These are phyloP conservation scores for Morpho deidamia DNA, from an alignment of 2,888 invertebrate genomes.

Conservation along the genomic window DNA sequence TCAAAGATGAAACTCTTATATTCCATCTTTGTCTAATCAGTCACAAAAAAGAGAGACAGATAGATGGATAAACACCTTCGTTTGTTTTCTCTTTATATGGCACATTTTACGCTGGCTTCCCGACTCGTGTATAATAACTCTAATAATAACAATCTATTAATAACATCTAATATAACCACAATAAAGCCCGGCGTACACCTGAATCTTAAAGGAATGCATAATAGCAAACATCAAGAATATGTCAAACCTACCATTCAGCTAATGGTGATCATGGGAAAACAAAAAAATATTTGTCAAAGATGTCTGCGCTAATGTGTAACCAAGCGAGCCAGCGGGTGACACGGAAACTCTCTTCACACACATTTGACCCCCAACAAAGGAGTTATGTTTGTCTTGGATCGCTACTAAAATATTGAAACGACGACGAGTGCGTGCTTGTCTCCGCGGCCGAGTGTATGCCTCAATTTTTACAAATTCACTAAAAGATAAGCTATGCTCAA, in stretches of 20 bases:
- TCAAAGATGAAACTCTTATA: too few species aligned
- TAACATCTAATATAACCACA: not conserved
- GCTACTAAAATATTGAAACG: slow-evolving; percentile 77
- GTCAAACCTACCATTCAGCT: slow-evolving; percentile 46
- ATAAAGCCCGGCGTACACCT: slow-evolving; percentile 1
- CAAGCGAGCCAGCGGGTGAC: slow-evolving; percentile 61
- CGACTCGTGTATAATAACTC: too few species aligned
- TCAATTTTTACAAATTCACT: slow-evolving; percentile 32
- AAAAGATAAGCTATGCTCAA: slow-evolving; percentile 28
- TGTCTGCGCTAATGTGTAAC: slow-evolving; percentile 68
- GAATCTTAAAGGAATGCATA: slow-evolving; percentile 35
- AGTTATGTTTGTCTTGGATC: slow-evolving; percentile 68
- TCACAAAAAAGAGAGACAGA: too few species aligned
- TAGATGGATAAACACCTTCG: too few species aligned
- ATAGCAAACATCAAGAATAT: slow-evolving; percentile 50
- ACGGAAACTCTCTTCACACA: slow-evolving; percentile 76
- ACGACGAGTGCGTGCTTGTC: slow-evolving; percentile 59
- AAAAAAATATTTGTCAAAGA: slow-evolving; percentile 69
- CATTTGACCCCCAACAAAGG: slow-evolving; percentile 74
- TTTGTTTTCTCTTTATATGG: too few species aligned
- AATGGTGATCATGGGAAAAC: slow-evolving; percentile 68
- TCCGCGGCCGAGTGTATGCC: slow-evolving; percentile 45
- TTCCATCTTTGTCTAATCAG: too few species aligned
- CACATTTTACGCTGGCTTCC: too few species aligned
- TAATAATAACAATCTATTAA: too few species aligned